A percentile compares a stretch with the other conserved stretches of the same genome.
These are phyloP conservation scores for Tragelaphus strepsiceros DNA, from an alignment of 2,113 vertebrate species.

Conservation along the genomic window DNA sequence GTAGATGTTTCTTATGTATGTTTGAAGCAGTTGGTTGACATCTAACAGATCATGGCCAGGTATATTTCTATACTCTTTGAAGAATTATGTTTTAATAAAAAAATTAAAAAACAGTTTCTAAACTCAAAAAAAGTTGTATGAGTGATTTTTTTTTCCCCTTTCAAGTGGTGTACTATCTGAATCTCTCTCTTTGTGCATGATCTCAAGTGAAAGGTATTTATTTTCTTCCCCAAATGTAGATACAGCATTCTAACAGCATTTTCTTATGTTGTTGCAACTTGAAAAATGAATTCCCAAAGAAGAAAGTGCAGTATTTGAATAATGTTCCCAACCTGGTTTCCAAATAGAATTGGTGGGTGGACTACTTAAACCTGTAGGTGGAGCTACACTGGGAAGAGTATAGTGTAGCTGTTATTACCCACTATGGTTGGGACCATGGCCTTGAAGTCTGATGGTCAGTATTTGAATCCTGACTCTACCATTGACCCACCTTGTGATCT, in stretches of 20 bases:
- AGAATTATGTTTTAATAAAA: constrained; percentile 80
- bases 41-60: constrained; percentile 38
- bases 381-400: no score
- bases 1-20: constrained; percentile 48
- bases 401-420: background rate
- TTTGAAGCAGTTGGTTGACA: constrained; percentile 56
- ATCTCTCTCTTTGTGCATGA: background rate
- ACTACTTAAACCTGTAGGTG: background rate
- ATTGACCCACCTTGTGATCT: background rate
- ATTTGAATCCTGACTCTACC: background rate
- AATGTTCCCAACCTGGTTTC: background rate
- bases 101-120: constrained; percentile 50
- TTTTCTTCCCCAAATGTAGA: background rate
- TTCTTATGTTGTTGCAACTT: background rate
- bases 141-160: background rate
- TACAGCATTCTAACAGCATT: background rate
- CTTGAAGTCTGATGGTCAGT: background rate
- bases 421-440: background rate
- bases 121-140: constrained; percentile 28
- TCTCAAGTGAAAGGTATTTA: background rate
- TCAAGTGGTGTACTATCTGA: background rate
- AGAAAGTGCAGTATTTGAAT: background rate
- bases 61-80: constrained; percentile 73
- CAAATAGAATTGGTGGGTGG: background rate
- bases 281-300: background rate